Conservation (phyloP, 2,113 vertebrate species). For the Oplegnathus fasciatus region DNA sequence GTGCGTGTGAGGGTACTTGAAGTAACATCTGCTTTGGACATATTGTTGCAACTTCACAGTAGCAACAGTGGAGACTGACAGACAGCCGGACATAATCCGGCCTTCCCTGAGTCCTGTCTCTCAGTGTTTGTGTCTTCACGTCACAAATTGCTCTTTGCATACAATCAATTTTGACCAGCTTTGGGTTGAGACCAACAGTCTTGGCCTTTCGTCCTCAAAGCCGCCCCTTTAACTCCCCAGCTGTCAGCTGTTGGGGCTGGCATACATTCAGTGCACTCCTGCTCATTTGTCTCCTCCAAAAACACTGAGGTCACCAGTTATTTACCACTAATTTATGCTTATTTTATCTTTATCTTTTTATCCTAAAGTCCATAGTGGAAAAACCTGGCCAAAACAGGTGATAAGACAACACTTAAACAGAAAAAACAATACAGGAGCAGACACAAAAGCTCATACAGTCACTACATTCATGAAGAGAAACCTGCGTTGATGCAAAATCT, state of each 20-base stretch:
- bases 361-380: neutral
- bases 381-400: neutral
- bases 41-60: neutral
- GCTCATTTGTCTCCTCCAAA: constrained; percentile 17
- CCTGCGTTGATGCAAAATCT: neutral
- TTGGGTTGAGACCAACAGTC: constrained; percentile 10
- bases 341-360: neutral
- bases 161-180: neutral
- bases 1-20: neutral
- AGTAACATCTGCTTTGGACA: neutral
- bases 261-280: constrained; percentile 17
- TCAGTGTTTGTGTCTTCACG: neutral
- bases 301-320: neutral
- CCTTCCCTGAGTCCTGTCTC: too few relatives aligned
- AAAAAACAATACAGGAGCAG: neutral
- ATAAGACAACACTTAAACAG: too few relatives aligned
- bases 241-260: constrained; percentile 67
- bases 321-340: neutral
- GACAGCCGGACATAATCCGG: neutral
- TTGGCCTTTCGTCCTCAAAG: constrained; percentile 37
- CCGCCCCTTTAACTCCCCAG: constrained; percentile 44
- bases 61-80: neutral
- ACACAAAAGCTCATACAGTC: neutral
- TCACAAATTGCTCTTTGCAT: constrained; percentile 3
- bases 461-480: neutral